phyloP scores from a whole-genome alignment of 2,888 invertebrate genomes.

The Apotomis capreana region DNA sequence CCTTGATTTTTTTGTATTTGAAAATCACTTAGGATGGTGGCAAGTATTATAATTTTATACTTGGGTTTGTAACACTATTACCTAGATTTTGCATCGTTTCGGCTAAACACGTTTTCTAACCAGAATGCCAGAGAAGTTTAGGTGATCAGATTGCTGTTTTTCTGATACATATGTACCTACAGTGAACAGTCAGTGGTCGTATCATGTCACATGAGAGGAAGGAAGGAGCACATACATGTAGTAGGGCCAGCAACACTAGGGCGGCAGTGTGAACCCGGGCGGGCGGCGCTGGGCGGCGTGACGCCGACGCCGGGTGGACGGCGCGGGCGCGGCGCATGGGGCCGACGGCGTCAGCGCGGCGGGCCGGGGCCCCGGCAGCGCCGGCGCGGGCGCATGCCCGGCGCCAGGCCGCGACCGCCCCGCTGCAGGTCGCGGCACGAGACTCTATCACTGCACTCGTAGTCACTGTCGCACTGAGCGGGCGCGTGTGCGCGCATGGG shows the following conservation, averaged over 20 bases:
- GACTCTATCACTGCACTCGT: conserved; percentile 43
- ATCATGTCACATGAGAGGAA: too few relatives aligned
- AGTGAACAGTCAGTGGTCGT: too few relatives aligned
- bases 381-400: conserved; percentile 39
- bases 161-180: too few relatives aligned
- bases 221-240: conserved; percentile 63
- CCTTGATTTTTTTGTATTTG: too few relatives aligned
- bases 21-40: too few relatives aligned
- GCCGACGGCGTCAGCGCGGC: conserved; percentile 56
- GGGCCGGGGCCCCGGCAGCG: conserved; percentile 51
- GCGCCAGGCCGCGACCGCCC: conserved; percentile 34
- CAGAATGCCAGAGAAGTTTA: too few relatives aligned
- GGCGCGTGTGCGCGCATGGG: conserved; percentile 44
- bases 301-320: conserved; percentile 59
- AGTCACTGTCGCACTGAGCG: conserved; percentile 39
- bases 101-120: too few relatives aligned
- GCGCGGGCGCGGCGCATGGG: conserved; percentile 45
- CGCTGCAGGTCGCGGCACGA: conserved; percentile 30
- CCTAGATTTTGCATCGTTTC: too few relatives aligned
- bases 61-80: too few relatives aligned
- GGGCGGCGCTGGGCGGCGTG: conserved; percentile 69
- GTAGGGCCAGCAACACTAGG: conserved; percentile 72
- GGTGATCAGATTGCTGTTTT: too few relatives aligned
- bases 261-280: conserved; percentile 68
- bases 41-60: too few relatives aligned